phyloP scores from a whole-genome alignment of 1,140 invertebrate genomes.

The Pseudomyrmex pallidus region DNA sequence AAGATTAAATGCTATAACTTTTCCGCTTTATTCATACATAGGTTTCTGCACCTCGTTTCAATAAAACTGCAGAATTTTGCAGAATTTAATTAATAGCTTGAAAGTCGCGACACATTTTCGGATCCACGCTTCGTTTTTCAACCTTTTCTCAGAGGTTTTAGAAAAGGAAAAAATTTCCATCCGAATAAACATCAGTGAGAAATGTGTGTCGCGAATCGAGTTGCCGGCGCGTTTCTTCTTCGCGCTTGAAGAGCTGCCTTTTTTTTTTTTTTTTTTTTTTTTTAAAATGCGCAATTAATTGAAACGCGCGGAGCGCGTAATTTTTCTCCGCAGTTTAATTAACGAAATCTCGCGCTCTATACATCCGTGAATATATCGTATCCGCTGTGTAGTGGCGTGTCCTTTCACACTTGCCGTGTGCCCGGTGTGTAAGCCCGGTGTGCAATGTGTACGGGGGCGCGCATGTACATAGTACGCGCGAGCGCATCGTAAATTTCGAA shows the following conservation, averaged over 20 bases:
- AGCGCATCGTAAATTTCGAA: constrained; percentile 46
- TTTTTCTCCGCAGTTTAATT: constrained; percentile 48
- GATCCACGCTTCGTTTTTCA: neutral
- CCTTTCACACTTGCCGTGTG: neutral
- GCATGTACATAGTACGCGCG: neutral
- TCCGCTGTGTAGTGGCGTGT: constrained; percentile 1
- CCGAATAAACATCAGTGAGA: too few species aligned
- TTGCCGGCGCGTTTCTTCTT: neutral
- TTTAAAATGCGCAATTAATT: constrained; percentile 26
- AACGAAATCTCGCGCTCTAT: constrained; percentile 7
- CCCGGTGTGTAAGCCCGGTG: neutral
- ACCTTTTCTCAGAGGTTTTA: too few species aligned
- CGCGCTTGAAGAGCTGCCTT: neutral
- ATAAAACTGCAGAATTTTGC: neutral
- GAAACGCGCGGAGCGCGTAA: constrained; percentile 17
- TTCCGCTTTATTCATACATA: neutral
- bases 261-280: neutral
- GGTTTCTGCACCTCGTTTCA: neutral
- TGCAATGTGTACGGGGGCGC: neutral
- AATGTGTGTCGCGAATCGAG: neutral
- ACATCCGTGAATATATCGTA: constrained; percentile 19
- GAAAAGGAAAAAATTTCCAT: too few species aligned
- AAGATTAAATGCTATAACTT: neutral
- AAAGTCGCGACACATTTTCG: too few species aligned
- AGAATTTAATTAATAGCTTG: constrained; percentile 19